These are phyloP conservation scores for Urocynchramus pylzowi DNA, from an alignment of 2,113 vertebrate species.

Conservation along the genomic window DNA sequence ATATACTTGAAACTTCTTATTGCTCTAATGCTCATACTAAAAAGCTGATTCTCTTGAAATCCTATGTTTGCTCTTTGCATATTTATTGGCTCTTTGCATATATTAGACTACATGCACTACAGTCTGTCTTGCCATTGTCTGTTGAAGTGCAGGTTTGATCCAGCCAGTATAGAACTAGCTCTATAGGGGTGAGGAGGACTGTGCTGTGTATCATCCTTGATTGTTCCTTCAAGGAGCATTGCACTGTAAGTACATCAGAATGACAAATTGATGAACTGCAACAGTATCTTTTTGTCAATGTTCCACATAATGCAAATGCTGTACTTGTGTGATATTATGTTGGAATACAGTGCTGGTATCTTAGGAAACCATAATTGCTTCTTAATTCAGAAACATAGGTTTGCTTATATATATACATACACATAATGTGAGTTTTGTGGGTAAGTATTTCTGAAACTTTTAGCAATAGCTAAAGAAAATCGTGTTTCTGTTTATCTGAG, in stretches of 20 bases:
- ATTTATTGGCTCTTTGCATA: slow-evolving; percentile 85
- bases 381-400: slow-evolving; percentile 74
- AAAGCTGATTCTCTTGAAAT: slow-evolving; percentile 78
- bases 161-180: slow-evolving; percentile 91
- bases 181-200: slow-evolving; percentile 89
- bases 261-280: slow-evolving; percentile 85
- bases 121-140: slow-evolving; percentile 91
- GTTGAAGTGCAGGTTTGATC: slow-evolving; percentile 90
- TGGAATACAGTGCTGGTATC: slow-evolving; percentile 82
- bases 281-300: slow-evolving; percentile 83
- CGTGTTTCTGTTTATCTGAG: slow-evolving; percentile 64
- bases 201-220: slow-evolving; percentile 92
- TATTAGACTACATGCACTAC: slow-evolving; percentile 83
- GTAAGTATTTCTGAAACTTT: slow-evolving; percentile 80
- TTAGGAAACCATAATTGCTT: slow-evolving; percentile 74
- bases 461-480: slow-evolving; percentile 76
- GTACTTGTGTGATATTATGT: slow-evolving; percentile 81
- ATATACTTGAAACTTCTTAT: slow-evolving; percentile 77
- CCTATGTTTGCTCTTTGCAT: slow-evolving; percentile 83
- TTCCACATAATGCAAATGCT: slow-evolving; percentile 83
- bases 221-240: slow-evolving; percentile 91
- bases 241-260: slow-evolving; percentile 98
- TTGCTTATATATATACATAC: slow-evolving; percentile 60
- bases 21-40: slow-evolving; percentile 78
- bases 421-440: slow-evolving; percentile 72